Percentiles rank a stretch among this genome's conserved stretches.
phyloP scores from a whole-genome alignment of 1,140 invertebrate species.

The Aricia agestis region DNA sequence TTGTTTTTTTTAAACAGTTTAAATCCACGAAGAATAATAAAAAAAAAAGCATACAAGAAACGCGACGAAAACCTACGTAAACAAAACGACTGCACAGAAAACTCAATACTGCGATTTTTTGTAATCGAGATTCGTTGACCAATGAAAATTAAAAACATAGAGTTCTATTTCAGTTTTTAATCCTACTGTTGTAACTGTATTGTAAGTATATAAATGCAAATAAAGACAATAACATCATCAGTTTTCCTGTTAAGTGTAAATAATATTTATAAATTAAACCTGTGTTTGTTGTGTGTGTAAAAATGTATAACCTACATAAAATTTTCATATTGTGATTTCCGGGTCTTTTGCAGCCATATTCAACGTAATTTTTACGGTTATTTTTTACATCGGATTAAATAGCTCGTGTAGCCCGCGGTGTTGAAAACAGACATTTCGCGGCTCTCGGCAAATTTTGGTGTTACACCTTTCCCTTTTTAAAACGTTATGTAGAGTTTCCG shows the following conservation, averaged over 20 bases:
- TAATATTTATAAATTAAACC: no score
- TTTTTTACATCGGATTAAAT: neutral
- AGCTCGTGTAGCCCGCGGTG: neutral
- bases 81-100: slow-evolving; percentile 7
- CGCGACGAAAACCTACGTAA: neutral
- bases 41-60: neutral
- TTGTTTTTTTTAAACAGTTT: slow-evolving; percentile 58
- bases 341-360: neutral
- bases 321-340: neutral
- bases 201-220: no score
- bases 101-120: no score
- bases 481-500: slow-evolving; percentile 29
- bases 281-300: no score
- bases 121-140: no score
- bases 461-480: slow-evolving; percentile 50
- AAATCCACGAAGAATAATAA: slow-evolving; percentile 17
- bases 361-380: neutral
- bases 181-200: no score
- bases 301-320: neutral
- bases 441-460: slow-evolving; percentile 49
- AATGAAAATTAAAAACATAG: neutral
- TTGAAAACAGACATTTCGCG: slow-evolving; percentile 40
- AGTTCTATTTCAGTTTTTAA: neutral
- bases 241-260: no score
- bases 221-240: no score